A percentile compares a stretch with the other conserved stretches of the same genome.
Evolutionary conservation across 2,888 invertebrate genomes (phyloP).

Genomic region (Ochropleura plecta): DNA sequence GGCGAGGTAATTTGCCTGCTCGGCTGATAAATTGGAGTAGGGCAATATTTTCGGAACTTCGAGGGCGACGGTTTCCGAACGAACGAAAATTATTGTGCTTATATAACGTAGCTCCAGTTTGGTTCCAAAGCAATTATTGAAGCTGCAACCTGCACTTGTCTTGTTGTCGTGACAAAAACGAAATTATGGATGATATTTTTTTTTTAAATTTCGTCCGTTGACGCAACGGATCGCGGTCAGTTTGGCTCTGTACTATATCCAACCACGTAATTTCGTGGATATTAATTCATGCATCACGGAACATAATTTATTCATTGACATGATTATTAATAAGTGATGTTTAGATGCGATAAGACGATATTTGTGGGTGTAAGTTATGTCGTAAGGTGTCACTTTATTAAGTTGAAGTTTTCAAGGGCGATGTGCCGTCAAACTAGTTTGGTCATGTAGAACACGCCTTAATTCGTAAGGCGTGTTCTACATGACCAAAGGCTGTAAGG

Average conservation of each 20-base stretch:
- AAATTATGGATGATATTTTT: constrained; percentile 79
- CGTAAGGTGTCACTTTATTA: constrained; percentile 82
- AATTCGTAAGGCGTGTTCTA: too few relatives aligned
- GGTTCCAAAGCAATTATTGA: constrained; percentile 77
- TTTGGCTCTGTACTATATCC: constrained; percentile 62
- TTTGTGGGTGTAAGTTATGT: constrained; percentile 82
- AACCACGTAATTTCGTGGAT: constrained; percentile 48
- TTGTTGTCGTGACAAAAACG: constrained; percentile 75
- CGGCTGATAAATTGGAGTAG: constrained; percentile 79
- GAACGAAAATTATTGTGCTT: constrained; percentile 75
- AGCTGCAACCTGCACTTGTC: constrained; percentile 78
- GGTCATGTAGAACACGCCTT: constrained; percentile 68
- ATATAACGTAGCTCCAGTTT: constrained; percentile 78
- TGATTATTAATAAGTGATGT: constrained; percentile 78
- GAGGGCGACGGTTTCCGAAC: constrained; percentile 71
- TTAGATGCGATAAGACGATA: constrained; percentile 78
- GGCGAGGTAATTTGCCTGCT: constrained; percentile 70
- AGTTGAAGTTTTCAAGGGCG: constrained; percentile 81
- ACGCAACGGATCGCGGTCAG: constrained; percentile 72
- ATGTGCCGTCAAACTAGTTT: constrained; percentile 81
- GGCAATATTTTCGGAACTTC: constrained; percentile 73
- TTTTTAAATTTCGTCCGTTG: constrained; percentile 79
- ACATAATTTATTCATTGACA: constrained; percentile 77
- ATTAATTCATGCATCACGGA: constrained; percentile 68
- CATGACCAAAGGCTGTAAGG: too few relatives aligned